Percentiles rank a stretch among this genome's conserved stretches.
These are phyloP conservation scores for Campylorhamphus procurvoides DNA, from an alignment of 2,113 vertebrate genomes.

Conservation along the genomic window DNA sequence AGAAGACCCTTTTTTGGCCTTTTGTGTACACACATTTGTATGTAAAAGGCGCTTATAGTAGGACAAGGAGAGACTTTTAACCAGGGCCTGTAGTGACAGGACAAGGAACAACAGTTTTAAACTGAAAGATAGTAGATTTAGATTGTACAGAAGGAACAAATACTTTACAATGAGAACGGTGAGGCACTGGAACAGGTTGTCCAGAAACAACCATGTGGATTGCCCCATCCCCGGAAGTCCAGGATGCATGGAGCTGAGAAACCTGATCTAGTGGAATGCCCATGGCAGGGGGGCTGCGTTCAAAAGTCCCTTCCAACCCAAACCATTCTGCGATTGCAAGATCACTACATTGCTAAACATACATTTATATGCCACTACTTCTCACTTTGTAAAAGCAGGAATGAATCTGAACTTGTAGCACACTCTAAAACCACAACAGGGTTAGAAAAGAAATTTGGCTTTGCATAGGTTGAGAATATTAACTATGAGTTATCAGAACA, in stretches of 20 bases:
- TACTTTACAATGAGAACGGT: background rate
- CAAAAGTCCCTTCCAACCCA: background rate
- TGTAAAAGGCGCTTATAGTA: background rate
- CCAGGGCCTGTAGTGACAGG: background rate
- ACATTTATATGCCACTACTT: background rate
- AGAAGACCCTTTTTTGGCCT: background rate
- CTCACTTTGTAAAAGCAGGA: background rate
- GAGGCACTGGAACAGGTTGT: background rate
- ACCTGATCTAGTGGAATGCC: background rate
- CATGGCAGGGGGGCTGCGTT: background rate
- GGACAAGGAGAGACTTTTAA: background rate
- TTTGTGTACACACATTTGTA: background rate
- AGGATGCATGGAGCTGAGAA: background rate
- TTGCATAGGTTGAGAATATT: background rate
- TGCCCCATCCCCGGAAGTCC: fast-evolving
- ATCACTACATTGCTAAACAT: background rate
- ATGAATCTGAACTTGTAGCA: background rate
- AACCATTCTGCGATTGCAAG: background rate
- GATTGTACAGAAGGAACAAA: background rate
- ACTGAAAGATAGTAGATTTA: background rate
- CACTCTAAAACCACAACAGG: background rate
- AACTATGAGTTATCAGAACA: background rate
- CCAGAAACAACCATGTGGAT: background rate
- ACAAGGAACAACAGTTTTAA: background rate
- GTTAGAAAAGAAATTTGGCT: background rate